phyloP scores from a whole-genome alignment of 1,140 invertebrate species.

The Hycleus phaleratus region DNA sequence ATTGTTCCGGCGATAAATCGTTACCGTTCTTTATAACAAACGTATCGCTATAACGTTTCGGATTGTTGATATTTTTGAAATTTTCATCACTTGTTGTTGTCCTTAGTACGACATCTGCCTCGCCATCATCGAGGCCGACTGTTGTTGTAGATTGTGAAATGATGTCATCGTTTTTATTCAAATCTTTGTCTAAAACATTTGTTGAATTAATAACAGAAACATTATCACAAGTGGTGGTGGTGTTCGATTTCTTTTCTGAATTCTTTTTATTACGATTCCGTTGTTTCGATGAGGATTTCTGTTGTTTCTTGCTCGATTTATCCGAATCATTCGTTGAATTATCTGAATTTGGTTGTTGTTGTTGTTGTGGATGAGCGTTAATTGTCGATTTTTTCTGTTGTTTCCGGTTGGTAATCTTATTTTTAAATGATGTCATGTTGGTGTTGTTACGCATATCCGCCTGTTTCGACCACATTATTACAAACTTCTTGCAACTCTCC shows the following conservation, averaged over 20 bases:
- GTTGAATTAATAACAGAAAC: not conserved
- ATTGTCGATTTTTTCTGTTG: slow-evolving; percentile 21
- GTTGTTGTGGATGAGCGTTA: slow-evolving; percentile 2
- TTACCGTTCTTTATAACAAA: slow-evolving; percentile 35
- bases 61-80: slow-evolving; percentile 11
- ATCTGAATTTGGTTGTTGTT: slow-evolving; percentile 4
- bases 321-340: not conserved
- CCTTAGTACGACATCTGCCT: slow-evolving; percentile 26
- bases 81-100: not conserved
- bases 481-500: not conserved
- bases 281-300: slow-evolving; percentile 3
- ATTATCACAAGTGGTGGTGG: not conserved
- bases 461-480: slow-evolving; percentile 35
- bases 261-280: slow-evolving; percentile 9
- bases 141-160: not conserved
- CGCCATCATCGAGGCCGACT: slow-evolving; percentile 2
- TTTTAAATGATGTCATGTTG: slow-evolving; percentile 32
- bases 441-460: slow-evolving; percentile 30
- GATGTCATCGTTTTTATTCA: slow-evolving; percentile 5
- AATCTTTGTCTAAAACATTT: not conserved
- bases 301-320: slow-evolving; percentile 3
- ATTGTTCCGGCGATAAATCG: slow-evolving; percentile 24
- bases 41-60: slow-evolving; percentile 39
- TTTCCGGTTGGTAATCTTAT: slow-evolving; percentile 34
- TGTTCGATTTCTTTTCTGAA: slow-evolving; percentile 1